These are phyloP conservation scores for Drosophila acutilabella DNA, from an alignment of 2,888 invertebrate genomes.

Conservation along the genomic window DNA sequence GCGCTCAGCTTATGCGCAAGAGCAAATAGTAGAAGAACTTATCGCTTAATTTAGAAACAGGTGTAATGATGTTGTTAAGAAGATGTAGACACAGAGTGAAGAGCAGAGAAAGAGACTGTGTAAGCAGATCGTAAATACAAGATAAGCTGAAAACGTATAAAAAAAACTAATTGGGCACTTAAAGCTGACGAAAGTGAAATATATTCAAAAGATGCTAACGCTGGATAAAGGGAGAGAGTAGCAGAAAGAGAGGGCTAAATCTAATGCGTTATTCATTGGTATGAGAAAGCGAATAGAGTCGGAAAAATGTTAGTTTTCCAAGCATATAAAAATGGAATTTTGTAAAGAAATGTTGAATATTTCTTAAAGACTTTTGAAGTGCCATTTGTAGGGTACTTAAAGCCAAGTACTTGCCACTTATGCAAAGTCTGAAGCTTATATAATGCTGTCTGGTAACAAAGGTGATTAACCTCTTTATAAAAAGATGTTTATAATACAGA, in stretches of 20 bases:
- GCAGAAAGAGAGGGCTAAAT: neutral
- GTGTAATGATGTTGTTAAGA: constrained; percentile 58
- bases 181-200: constrained; percentile 39
- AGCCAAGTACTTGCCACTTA: neutral
- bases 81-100: constrained; percentile 5
- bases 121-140: constrained; percentile 34
- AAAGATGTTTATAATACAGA: neutral
- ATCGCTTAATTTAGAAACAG: constrained; percentile 53
- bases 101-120: neutral
- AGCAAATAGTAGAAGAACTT: constrained; percentile 43
- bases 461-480: neutral
- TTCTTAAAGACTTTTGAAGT: neutral
- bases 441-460: neutral
- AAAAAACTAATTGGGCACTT: constrained; percentile 53
- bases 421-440: neutral
- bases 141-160: constrained; percentile 58
- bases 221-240: neutral
- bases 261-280: constrained; percentile 16
- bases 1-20: constrained; percentile 49
- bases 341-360: neutral
- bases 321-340: neutral
- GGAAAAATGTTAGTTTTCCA: constrained; percentile 3
- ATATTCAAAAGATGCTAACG: neutral
- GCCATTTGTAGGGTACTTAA: neutral
- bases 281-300: neutral